Percentiles rank a stretch among this genome's conserved stretches.
These are phyloP conservation scores for Drosophila sturtevanti DNA, from an alignment of 1,140 invertebrate species.

Conservation along the genomic window DNA sequence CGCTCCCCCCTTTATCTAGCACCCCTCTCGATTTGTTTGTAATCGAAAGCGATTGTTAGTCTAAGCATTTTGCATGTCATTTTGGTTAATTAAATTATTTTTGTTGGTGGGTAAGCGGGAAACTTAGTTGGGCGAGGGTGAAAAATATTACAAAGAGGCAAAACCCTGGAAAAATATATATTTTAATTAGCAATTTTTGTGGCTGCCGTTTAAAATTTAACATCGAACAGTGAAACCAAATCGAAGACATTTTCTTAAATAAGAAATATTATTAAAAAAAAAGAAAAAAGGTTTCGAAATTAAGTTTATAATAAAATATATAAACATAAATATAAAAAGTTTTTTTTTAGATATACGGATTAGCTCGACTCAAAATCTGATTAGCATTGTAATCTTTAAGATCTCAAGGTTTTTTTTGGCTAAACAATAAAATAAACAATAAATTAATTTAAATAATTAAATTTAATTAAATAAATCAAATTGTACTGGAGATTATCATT, in stretches of 20 bases:
- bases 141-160: constrained; percentile 31
- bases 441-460: too few relatives aligned
- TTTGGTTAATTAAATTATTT: constrained; percentile 79
- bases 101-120: constrained; percentile 10
- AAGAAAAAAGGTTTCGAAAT: too few relatives aligned
- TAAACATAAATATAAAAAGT: too few relatives aligned
- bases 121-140: background rate
- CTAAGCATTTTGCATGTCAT: constrained; percentile 55
- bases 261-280: background rate
- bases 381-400: too few relatives aligned
- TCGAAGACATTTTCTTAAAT: background rate
- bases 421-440: too few relatives aligned
- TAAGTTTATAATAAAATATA: too few relatives aligned
- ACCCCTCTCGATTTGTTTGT: constrained; percentile 13
- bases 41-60: constrained; percentile 35
- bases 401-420: too few relatives aligned
- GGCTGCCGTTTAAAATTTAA: constrained; percentile 44
- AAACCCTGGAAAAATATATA: constrained; percentile 43
- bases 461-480: too few relatives aligned
- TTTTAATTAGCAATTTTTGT: constrained; percentile 69
- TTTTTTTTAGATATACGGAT: too few relatives aligned
- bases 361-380: too few relatives aligned
- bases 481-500: too few relatives aligned
- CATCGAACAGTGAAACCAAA: constrained; percentile 2
- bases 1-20: constrained; percentile 11